phyloP scores from a whole-genome alignment of 2,888 invertebrate species.

The Drosophila austrosaltans region DNA sequence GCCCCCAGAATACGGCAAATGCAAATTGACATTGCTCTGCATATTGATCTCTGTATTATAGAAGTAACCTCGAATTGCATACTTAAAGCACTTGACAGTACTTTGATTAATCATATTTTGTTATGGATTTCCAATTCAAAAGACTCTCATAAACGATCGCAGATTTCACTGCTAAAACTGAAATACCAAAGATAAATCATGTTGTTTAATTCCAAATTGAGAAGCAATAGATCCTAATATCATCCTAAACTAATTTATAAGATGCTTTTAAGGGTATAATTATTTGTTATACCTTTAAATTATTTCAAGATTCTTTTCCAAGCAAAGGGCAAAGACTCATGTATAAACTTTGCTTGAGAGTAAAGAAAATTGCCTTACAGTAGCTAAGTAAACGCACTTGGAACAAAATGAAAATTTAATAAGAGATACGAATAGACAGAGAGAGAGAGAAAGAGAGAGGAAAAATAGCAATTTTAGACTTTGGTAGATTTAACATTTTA shows the following conservation, averaged over 20 bases:
- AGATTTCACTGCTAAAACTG: no score
- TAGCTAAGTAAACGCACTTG: background rate
- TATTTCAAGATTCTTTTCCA: background rate
- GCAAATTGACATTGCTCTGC: slow-evolving; percentile 33
- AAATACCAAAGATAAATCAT: no score
- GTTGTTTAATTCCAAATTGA: no score
- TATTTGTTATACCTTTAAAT: background rate
- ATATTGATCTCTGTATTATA: background rate
- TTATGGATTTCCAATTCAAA: background rate
- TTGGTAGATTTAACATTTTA: slow-evolving; percentile 34
- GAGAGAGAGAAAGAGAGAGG: no score
- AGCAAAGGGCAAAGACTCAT: background rate
- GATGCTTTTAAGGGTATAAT: background rate
- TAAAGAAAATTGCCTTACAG: background rate
- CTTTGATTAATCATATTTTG: slow-evolving; percentile 11
- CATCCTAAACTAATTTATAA: no score
- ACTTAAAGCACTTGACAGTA: background rate
- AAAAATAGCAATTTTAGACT: background rate
- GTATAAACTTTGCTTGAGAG: background rate
- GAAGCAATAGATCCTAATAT: no score
- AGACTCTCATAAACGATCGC: background rate
- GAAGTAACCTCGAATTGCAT: background rate
- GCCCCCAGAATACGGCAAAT: background rate
- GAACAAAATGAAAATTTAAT: slow-evolving; percentile 9
- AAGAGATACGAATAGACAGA: no score